A percentile compares a stretch with the other conserved stretches of the same genome.
Conservation (phyloP, 2,113 vertebrate genomes). For the Edolisoma coerulescens region DNA sequence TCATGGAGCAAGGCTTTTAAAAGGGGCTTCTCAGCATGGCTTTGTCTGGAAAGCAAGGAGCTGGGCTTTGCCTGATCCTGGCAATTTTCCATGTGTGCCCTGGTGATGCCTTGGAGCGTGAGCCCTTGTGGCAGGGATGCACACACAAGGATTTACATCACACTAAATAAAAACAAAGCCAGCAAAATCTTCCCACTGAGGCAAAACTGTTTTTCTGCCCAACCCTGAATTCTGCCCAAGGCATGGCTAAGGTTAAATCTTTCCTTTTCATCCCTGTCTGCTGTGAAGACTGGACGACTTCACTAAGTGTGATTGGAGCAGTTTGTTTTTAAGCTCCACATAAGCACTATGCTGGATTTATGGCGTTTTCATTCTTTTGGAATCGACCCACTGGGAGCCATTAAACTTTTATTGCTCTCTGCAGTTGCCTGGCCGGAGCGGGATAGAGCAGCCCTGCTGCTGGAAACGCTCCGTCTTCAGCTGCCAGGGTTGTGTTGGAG, state of each 20-base stretch:
- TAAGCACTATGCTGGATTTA: slow-evolving; percentile 79
- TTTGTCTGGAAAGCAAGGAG: not conserved
- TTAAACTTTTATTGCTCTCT: slow-evolving; percentile 83
- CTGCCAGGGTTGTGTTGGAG: not conserved
- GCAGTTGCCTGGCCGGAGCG: slow-evolving; percentile 72
- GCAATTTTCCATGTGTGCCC: accelerated
- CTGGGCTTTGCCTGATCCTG: not conserved
- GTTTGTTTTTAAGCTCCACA: slow-evolving; percentile 82
- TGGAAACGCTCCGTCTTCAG: slow-evolving; percentile 48
- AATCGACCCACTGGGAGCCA: slow-evolving; percentile 81
- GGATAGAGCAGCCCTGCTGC: slow-evolving; percentile 55
- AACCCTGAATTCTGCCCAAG: slow-evolving; percentile 15
- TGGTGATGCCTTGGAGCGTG: not conserved
- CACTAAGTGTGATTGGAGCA: slow-evolving; percentile 78
- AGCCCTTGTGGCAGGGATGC: not conserved
- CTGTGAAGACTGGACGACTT: slow-evolving; percentile 65
- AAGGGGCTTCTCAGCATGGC: not conserved
- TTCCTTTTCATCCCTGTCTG: slow-evolving; percentile 41
- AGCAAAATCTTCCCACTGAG: not conserved
- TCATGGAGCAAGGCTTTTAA: not conserved
- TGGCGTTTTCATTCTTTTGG: slow-evolving; percentile 74
- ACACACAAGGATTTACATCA: not conserved
- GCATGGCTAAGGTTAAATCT: slow-evolving; percentile 60
- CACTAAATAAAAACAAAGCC: not conserved
- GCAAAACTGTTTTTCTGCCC: not conserved